Evolutionary conservation across 2,113 vertebrate genomes (phyloP).

Genomic region (Tragelaphus scriptus): DNA sequence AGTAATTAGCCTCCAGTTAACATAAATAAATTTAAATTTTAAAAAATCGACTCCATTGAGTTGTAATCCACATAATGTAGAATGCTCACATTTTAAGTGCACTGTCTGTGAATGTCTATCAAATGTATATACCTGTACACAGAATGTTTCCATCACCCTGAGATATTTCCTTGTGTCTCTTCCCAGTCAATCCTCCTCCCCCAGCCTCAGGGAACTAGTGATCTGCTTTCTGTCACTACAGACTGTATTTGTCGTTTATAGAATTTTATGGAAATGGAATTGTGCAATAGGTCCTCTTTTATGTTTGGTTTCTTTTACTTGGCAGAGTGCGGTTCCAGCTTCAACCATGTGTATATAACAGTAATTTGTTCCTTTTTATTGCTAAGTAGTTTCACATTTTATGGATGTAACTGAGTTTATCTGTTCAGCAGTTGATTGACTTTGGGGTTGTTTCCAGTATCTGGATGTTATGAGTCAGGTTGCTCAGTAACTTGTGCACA

Average conservation of each 20-base stretch:
- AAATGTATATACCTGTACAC: background rate
- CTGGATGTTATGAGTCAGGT: background rate
- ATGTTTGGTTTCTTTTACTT: background rate
- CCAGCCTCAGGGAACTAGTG: background rate
- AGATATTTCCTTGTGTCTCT: background rate
- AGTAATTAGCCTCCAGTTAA: too few relatives aligned
- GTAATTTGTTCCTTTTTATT: background rate
- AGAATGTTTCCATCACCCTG: background rate
- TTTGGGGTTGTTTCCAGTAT: background rate
- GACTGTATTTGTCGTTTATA: background rate
- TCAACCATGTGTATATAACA: background rate
- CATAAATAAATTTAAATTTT: too few relatives aligned
- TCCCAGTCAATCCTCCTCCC: background rate
- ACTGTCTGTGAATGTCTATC: background rate
- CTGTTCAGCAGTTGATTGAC: background rate
- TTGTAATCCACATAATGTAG: background rate
- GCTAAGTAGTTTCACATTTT: background rate
- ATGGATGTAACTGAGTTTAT: too few relatives aligned
- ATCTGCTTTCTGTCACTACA: background rate
- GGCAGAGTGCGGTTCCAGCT: background rate
- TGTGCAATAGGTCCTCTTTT: background rate
- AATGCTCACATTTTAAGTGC: background rate
- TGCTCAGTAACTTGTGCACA: background rate
- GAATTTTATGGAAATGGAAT: background rate
- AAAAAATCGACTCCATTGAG: background rate